Evolutionary conservation across 2,113 vertebrate genomes (phyloP), one percentile per base, ranked within the genome.

Genomic region (Dipodomys spectabilis): DNA sequence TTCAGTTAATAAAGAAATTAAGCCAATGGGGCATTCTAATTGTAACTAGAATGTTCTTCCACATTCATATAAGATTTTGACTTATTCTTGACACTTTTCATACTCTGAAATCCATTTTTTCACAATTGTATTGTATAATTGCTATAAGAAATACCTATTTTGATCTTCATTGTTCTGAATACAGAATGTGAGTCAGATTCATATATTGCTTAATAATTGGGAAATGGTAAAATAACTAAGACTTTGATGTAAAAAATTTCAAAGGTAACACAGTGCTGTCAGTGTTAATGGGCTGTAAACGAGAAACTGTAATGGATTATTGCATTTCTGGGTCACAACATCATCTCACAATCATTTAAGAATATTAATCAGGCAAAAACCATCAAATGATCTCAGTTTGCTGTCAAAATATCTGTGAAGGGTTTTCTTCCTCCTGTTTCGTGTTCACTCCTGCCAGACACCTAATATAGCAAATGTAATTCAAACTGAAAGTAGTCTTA

Each of bases 171-270:
- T 91, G 77, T 95, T 92, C 80, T 85, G 6, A 94, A 94, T 71
- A 89, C 7, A 87, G 39, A 94, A 82, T 92, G 53, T 82, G 69
- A 96, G 57, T 78, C 60, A 75, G 64, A 85, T 82, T 95, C 35
- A 96, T 84, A 78, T 89, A 86, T 65, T 72, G 32, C 62, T 83
- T 88, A 96, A 80, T 89, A 96, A 92, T 82, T 94, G 88, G 72
- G 92, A 97, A 97, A 91, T 94, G 45, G 69, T 89, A 89, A 92
- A 92, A 90, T n/a, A 96, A 92, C 27, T 84, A 75, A 94, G 83
- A 87, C 30, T 62, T 74, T 94, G 64, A 85, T 92, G 6, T 65
- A 82, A 90, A 95, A 92, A 69, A 5, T 19, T 73, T 64, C 86
- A 93, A 92, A 83, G 68, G 82, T 95, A 82, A 75, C 71, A 68